Base-by-base conservation (phyloP, 2,797 vertebrate genomes). In the Spea hammondii region DNA sequence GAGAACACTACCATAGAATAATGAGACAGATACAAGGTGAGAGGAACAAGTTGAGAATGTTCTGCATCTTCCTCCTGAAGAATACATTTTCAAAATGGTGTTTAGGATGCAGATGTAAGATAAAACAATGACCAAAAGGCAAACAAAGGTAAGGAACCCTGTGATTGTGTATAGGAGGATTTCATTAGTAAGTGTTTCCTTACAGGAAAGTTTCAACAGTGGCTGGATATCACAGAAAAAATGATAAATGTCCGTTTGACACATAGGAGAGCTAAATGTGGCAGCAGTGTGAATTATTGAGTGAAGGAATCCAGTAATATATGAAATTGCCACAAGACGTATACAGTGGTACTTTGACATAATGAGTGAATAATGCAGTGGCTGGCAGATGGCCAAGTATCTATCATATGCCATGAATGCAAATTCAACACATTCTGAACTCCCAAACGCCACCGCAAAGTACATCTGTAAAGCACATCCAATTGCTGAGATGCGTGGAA, bases 1-100 rank as follows among this genome's bases (percentile, higher is more conserved):
- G 12, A 79, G 17, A 3, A 73, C 55, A 13, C 70, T 79, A 45
- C 77, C 70, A 51, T 72, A 79, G 46, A 73, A 79, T n/a, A 79
- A 51, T 5, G 64, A 13, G 4, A 79, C 77, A 8, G 72, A 70
- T 49, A 55, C n/a, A 8, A 79, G 59, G 47, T 77, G 75, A 7
- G 75, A 77, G 12, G 75, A 48, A 46, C 75, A 77, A 5, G 66
- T 77, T 4, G 75, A 77, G 32, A 77, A 77, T 8, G 54, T 54
- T 57, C 70, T 77, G 13, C 8, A 70, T 12, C 75, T 14, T 64
- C 75, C 67, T 5, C 17, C 55, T 45, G 75, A 70, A 4, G 67
- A 60, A 11, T 57, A 44, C 5, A 70, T 77, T 67, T 70, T 77
- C 12, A 77, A 14, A 17, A 77, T 77, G 48, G 11, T 67, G 32